phyloP scores from a whole-genome alignment of 1,140 invertebrate genomes.

The Harlomillsia oculata region DNA sequence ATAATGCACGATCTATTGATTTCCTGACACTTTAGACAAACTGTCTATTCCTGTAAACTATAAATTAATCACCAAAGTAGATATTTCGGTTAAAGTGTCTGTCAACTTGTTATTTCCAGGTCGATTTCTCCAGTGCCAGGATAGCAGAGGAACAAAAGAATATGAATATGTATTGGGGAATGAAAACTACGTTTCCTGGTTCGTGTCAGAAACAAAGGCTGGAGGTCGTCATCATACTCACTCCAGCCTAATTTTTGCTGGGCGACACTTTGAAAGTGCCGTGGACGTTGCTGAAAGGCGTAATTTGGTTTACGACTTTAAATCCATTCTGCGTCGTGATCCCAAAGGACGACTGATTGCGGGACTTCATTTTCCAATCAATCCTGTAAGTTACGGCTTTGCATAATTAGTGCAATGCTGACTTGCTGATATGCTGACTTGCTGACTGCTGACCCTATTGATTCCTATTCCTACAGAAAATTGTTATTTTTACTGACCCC shows the following conservation, averaged over 20 bases:
- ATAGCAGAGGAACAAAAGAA: slow-evolving; percentile 61
- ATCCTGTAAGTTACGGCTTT: slow-evolving; percentile 40
- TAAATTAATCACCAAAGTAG: too few species aligned
- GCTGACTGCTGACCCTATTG: too few species aligned
- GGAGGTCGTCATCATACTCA: slow-evolving; percentile 29
- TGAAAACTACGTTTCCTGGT: slow-evolving; percentile 70
- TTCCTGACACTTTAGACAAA: too few species aligned
- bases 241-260: slow-evolving; percentile 61
- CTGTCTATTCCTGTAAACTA: too few species aligned
- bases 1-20: too few species aligned
- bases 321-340: slow-evolving; percentile 67
- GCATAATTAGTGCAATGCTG: too few species aligned
- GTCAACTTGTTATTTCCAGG: slow-evolving; percentile 42
- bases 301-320: slow-evolving; percentile 78
- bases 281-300: slow-evolving; percentile 76
- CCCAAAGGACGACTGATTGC: slow-evolving; percentile 67
- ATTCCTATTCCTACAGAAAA: too few species aligned
- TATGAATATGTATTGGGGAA: slow-evolving; percentile 64
- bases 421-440: too few species aligned
- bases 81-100: too few species aligned
- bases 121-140: slow-evolving; percentile 71
- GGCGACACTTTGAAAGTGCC: slow-evolving; percentile 64
- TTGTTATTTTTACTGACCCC: too few species aligned
- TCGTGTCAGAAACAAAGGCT: slow-evolving; percentile 43
- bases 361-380: slow-evolving; percentile 66